Base-by-base conservation (phyloP, 2,797 vertebrate species). In the Anableps anableps region DNA sequence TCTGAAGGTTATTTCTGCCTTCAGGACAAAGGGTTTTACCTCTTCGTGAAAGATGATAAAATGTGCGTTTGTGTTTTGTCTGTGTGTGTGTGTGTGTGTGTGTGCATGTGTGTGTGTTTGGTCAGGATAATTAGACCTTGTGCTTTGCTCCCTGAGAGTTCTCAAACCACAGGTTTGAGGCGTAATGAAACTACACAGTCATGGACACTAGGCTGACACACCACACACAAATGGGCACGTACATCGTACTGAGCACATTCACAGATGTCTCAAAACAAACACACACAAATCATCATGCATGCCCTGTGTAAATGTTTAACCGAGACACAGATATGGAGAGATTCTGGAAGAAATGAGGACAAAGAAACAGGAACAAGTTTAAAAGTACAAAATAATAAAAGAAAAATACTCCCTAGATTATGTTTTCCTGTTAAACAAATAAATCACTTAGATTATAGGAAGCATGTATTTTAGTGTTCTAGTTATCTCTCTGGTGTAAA, bases 101-200 rank as follows among this genome's bases (percentile, higher is more conserved):
- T 1, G 53, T 4, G 53, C 1, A 10, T 0, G 26, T 55, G 75
- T 80, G 86, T 86, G 87, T 85, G 83, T 83, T 83, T 89, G 87
- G 86, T 85, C 87, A 86, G 87, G 87, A 93, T 94, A 94, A 94
- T 94, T 93, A 94, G 90, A 93, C 92, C 90, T 92, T 94, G 87
- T 86, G 90, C 87, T 90, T 85, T 89, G 79, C 92, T 93, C 91
- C 86, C 89, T 89, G 84, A 88, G 87, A 91, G 88, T 84, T 89
- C 80, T 92, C 86, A 88, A 92, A 94, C 90, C 91, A 88, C 91
- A 93, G 89, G 92, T 88, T 88, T 88, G 74, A 91, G 77, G 85
- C 88, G 84, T 92, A 92, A 94, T 91, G 89, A 92, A 92, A 82
- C 92, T 76, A 91, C 88, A 79, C 88, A 91, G 93, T 92, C 92